Percentiles rank a stretch among this genome's conserved stretches.
phyloP scores from a whole-genome alignment of 2,113 vertebrate genomes.

The Cichladusa arquata region DNA sequence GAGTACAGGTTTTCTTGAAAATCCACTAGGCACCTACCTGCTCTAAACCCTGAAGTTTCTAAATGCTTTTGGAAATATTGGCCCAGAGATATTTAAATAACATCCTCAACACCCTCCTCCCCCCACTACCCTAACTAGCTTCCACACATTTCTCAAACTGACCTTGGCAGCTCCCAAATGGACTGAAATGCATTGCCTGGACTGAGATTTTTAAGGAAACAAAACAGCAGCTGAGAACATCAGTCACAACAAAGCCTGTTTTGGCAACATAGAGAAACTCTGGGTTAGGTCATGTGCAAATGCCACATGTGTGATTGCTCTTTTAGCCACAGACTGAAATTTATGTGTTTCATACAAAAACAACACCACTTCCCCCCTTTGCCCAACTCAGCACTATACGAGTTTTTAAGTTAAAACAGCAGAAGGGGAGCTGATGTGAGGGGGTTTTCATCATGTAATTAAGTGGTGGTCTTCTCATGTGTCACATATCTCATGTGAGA shows the following conservation, averaged over 20 bases:
- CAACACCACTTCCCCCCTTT: accelerated
- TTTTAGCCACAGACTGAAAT: slow-evolving; percentile 19
- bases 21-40: background rate
- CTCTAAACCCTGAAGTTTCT: background rate
- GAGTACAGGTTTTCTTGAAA: background rate
- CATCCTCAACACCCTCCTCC: background rate
- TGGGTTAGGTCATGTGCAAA: slow-evolving; percentile 14
- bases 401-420: background rate
- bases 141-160: background rate
- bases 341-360: background rate
- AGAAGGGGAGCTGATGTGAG: background rate
- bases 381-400: background rate
- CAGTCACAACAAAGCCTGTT: slow-evolving; percentile 21
- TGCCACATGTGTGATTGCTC: background rate
- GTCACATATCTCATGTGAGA: background rate
- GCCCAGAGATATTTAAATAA: background rate
- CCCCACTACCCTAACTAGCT: background rate
- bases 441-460: background rate
- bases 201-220: slow-evolving; percentile 27
- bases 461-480: background rate
- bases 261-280: background rate
- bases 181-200: accelerated
- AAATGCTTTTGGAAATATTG: background rate
- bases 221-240: slow-evolving; percentile 58
- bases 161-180: background rate